These are phyloP conservation scores for Melospiza melodia DNA, from an alignment of 2,113 vertebrate genomes.

Conservation along the genomic window DNA sequence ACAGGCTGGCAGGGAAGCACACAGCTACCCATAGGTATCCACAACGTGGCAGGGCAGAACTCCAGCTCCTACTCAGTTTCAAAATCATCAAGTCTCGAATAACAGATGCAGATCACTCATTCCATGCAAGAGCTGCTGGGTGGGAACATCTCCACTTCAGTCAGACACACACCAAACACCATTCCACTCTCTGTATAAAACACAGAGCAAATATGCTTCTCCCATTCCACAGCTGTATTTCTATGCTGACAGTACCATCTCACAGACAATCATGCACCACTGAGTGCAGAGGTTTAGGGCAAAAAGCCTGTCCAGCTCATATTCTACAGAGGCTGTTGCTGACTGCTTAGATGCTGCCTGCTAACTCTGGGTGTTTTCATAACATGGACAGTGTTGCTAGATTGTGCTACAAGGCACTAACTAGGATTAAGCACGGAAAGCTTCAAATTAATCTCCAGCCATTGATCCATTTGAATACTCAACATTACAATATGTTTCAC, in stretches of 20 bases:
- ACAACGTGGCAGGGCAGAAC: background rate
- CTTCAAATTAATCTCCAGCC: constrained; percentile 30
- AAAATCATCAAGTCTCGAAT: background rate
- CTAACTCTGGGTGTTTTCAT: background rate
- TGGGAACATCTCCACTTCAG: too few relatives aligned
- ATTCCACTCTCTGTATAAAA: background rate
- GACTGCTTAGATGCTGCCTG: background rate
- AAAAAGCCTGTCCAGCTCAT: background rate
- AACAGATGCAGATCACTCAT: background rate
- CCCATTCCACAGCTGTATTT: background rate
- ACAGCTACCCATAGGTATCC: accelerated
- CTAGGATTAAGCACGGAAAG: background rate
- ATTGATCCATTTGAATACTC: constrained; percentile 51
- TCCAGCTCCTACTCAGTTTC: background rate
- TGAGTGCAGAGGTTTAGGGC: background rate
- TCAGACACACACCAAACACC: background rate
- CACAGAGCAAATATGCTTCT: background rate
- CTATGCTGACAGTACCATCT: background rate
- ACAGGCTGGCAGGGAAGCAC: background rate
- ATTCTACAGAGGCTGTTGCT: background rate
- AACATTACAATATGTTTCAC: constrained; percentile 35
- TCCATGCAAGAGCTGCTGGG: too few relatives aligned
- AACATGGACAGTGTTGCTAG: background rate
- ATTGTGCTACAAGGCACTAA: background rate
- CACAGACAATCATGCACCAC: background rate